Evolutionary conservation across 2,797 vertebrate species (phyloP), one percentile per base, ranked within the genome.

Genomic region (Buceros bicornis): DNA sequence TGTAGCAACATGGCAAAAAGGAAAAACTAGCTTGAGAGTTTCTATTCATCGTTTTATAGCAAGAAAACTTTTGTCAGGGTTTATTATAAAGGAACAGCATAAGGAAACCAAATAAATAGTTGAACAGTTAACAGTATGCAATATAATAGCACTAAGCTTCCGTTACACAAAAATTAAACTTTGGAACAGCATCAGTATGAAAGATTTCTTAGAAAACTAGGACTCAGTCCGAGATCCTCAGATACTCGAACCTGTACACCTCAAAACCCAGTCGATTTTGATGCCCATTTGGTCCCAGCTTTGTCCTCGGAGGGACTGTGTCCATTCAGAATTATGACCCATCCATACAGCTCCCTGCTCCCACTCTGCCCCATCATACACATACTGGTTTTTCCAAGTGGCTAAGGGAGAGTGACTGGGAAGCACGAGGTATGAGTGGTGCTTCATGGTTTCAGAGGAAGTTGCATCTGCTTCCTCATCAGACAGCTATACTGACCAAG

Each of bases 51-150:
- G 25, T 80, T 94, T 91, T 81, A 82, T 8, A 91, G 82, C 77
- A 89, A 77, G 83, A 71, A 87, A 92, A 80, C 77, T 87, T 94
- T 87, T 84, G 70, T 87, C 88, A 92, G 71, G 83, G 19, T 96
- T 96, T 95, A 95, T 95, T 80, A 85, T 64, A 88, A 93, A 93
- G 91, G 54, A 95, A 95, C 81, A 89, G 78, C 60, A 10, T 74
- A 80, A 66, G 76, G 66, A 93, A 93, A 96, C 72, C 84, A 96
- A 96, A 96, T 94, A 92, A 97, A 94, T 97, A 97, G 81, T 85
- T 70, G 84, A 94, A 92, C 71, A 89, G 60, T 89, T 94, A 96
- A 93, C 83, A 83, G 88, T 83, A 93, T 13, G 66, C 79, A 93
- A 81, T 79, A 89, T 77, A 95, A 96, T 54, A 90, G 47, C 20